Conservation (phyloP, 2,797 vertebrate species). For the Coranthus polyacanthus region DNA sequence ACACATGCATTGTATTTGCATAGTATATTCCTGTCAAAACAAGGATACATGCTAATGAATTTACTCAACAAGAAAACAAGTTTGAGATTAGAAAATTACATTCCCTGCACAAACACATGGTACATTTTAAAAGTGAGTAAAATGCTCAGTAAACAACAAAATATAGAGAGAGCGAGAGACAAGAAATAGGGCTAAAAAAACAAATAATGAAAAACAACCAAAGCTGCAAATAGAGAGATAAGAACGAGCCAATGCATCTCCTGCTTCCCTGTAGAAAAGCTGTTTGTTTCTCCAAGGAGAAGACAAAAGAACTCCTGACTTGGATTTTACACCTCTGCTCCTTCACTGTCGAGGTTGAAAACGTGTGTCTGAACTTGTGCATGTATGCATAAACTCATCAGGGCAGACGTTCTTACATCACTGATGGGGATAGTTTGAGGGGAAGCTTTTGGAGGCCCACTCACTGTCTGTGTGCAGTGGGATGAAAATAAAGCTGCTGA, state of each 20-base stretch:
- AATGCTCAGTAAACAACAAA: conserved; percentile 9
- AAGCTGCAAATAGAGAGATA: conserved; percentile 51
- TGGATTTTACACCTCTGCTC: conserved; percentile 48
- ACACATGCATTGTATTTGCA: conserved; percentile 3
- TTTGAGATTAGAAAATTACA: conserved; percentile 1
- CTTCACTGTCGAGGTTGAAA: conserved; percentile 33
- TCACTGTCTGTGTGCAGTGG: conserved; percentile 49
- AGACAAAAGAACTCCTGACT: conserved; percentile 57
- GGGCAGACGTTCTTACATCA: conserved; percentile 29
- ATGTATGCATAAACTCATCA: conserved; percentile 47
- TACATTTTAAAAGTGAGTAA: conserved; percentile 4
- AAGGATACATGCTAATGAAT: conserved; percentile 14
- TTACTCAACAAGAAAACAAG: conserved; percentile 10
- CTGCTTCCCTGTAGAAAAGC: conserved; percentile 26
- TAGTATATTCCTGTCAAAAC: conserved; percentile 4
- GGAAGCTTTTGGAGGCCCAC: conserved; percentile 42
- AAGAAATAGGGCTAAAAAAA: neutral
- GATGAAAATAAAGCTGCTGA: conserved; percentile 24
- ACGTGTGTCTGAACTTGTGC: conserved; percentile 49
- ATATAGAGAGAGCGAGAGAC: neutral
- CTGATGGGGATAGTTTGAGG: conserved; percentile 18
- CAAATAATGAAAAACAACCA: conserved; percentile 31
- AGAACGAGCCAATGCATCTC: conserved; percentile 30
- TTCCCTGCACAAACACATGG: conserved; percentile 9
- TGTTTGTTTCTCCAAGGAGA: conserved; percentile 31